Conservation (phyloP, 2,113 vertebrate species). For the Otolemur garnettii region DNA sequence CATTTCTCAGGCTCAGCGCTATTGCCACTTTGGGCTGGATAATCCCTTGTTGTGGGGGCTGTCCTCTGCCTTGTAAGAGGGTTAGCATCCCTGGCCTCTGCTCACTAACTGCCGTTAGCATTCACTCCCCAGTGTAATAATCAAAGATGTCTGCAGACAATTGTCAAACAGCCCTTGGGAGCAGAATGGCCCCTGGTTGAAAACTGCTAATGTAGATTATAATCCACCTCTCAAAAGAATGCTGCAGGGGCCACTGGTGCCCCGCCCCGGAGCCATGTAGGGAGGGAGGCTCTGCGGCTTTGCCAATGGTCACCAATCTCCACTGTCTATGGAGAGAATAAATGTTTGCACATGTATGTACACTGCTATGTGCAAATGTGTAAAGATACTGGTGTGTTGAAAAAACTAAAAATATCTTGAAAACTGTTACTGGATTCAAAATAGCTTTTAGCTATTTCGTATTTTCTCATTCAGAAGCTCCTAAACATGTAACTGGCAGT, state of each 20-base stretch:
- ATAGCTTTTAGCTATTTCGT: slow-evolving; percentile 36
- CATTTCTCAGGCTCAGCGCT: not conserved
- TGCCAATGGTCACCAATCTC: not conserved
- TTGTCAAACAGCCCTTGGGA: not conserved
- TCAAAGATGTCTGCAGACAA: not conserved
- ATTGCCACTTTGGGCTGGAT: not conserved
- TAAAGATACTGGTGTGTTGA: not conserved
- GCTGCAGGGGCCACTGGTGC: not conserved
- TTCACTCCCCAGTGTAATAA: not conserved
- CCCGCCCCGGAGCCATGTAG: not conserved
- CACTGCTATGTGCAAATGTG: slow-evolving; percentile 11
- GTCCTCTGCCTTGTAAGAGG: not conserved
- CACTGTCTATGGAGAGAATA: not conserved
- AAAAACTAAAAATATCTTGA: slow-evolving; percentile 2
- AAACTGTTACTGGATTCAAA: slow-evolving; percentile 50
- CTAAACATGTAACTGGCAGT: slow-evolving; percentile 20
- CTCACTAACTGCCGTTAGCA: not conserved
- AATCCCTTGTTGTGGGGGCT: not conserved
- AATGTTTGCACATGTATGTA: not conserved
- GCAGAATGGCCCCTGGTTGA: not conserved
- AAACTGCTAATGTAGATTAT: not conserved
- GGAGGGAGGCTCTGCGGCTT: not conserved
- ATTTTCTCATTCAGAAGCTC: slow-evolving; percentile 46
- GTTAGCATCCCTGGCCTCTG: not conserved
- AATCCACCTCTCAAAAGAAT: not conserved